These are phyloP conservation scores for Plecotus auritus DNA, from an alignment of 2,113 vertebrate genomes.

Conservation along the genomic window DNA sequence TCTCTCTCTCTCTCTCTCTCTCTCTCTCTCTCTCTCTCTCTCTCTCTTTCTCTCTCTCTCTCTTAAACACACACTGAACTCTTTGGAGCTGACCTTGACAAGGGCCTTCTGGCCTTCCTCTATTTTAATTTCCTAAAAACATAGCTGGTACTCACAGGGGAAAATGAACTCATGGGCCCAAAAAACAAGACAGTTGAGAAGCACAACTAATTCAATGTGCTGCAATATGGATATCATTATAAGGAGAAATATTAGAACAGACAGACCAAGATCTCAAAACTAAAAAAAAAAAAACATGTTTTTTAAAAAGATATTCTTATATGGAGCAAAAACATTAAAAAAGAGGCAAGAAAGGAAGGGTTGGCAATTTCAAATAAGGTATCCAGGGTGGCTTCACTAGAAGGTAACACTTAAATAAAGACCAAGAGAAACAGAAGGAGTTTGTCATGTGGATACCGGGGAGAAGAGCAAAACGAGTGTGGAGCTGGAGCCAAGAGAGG, in stretches of 20 bases:
- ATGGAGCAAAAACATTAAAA: neutral
- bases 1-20: no score
- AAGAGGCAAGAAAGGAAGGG: neutral
- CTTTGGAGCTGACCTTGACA: neutral
- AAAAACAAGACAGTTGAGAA: neutral
- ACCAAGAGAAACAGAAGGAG: neutral
- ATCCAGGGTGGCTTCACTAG: neutral
- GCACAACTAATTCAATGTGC: neutral
- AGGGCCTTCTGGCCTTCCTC: neutral
- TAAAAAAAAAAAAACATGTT: neutral
- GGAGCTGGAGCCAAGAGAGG: neutral
- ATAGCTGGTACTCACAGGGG: neutral
- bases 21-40: no score
- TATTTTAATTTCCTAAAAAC: neutral
- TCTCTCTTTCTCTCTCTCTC: no score
- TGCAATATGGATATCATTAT: neutral
- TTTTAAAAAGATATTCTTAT: neutral
- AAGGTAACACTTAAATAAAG: neutral
- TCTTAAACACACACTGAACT: neutral
- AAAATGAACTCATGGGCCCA: neutral
- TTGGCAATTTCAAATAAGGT: neutral
- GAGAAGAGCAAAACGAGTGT: neutral
- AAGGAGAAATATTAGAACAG: neutral
- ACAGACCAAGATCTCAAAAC: neutral
- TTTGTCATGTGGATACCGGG: neutral